Percentiles rank a stretch among this genome's conserved stretches.
phyloP scores from a whole-genome alignment of 1,140 invertebrate species.

The Drosophila micromelanica region DNA sequence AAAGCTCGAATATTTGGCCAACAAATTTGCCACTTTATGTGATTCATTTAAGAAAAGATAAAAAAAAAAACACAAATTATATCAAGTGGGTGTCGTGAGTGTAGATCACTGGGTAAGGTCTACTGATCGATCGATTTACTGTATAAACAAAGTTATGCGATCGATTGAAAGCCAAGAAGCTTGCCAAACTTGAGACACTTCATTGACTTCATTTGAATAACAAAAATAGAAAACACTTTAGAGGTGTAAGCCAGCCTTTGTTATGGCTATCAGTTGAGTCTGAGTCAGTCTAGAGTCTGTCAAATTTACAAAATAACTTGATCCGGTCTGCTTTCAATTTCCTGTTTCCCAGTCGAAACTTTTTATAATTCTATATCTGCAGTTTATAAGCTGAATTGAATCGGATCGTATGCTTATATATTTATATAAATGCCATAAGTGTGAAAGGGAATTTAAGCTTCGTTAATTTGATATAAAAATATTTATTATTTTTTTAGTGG shows the following conservation, averaged over 20 bases:
- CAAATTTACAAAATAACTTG: no score
- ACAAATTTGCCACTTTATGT: conserved; percentile 37
- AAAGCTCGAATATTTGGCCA: conserved; percentile 29
- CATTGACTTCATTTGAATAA: background rate
- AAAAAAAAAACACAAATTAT: background rate
- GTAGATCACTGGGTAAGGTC: conserved; percentile 30
- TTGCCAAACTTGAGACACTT: conserved; percentile 17
- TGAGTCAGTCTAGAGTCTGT: no score
- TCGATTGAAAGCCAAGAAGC: conserved; percentile 4
- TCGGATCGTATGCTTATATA: no score
- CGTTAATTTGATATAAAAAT: no score
- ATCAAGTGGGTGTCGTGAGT: conserved; percentile 25
- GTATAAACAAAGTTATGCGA: conserved; percentile 3
- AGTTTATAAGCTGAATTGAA: no score
- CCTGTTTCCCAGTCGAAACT: no score
- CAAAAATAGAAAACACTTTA: background rate
- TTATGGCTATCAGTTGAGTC: conserved; percentile 7
- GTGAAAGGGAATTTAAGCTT: no score
- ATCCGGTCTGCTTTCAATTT: no score
- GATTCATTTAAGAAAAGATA: conserved; percentile 29
- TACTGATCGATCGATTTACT: conserved; percentile 2
- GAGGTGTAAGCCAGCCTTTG: conserved; percentile 7
- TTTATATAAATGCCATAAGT: no score
- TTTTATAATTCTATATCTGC: no score
- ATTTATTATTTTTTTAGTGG: no score